Base-by-base conservation (phyloP, 2,113 vertebrate genomes). In the Rhinolophus ferrumequinum region DNA sequence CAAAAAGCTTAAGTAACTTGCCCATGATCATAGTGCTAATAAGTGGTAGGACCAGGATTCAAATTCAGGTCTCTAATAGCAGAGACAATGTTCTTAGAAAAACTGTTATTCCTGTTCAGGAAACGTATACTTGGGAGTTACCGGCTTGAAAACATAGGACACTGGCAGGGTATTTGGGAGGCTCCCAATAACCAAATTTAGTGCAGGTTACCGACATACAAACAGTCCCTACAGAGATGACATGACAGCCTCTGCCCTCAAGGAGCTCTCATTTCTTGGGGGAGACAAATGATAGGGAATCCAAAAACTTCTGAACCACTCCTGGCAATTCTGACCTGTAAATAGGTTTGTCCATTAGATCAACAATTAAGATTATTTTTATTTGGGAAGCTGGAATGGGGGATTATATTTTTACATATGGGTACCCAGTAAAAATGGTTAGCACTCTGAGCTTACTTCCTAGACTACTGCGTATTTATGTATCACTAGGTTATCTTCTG, bases 401-500 rank as follows among this genome's bases (percentile, higher is more conserved):
- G 6, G 0, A 54, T 30, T 47, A 1, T 75, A 70, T 76, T 82
- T 89, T 84, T 76, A 97, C n/a, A 47, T 58, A 72, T 30, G 67
- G n/a, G 16, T 96, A 58, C 6, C 19, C 8, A 82, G 30, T 28
- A 92, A 90, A 94, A n/a, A 62, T 64, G 11, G 12, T n/a, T 77
- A 86, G 66, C 24, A 76, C 30, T 67, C 44, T 91, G 28, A 75
- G 64, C 8, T 84, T 85, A 62, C 26, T 16, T 82, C 93, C 44
- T 66, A 93, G 62, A 75, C 26, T 90, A n/a, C 38, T 82, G 24
- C 58, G 26, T 15, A 83, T n/a, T 5, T 82, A 21, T 82, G 19
- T 88, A 72, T 82, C 62, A 92, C 47, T 94, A 89, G 15, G 60
- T 96, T 76, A 62, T 85, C 70, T 80, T 94, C 35, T 91, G 24